These are phyloP conservation scores for Doryteuthis pealeii DNA, from an alignment of 1,140 invertebrate species.

Conservation along the genomic window DNA sequence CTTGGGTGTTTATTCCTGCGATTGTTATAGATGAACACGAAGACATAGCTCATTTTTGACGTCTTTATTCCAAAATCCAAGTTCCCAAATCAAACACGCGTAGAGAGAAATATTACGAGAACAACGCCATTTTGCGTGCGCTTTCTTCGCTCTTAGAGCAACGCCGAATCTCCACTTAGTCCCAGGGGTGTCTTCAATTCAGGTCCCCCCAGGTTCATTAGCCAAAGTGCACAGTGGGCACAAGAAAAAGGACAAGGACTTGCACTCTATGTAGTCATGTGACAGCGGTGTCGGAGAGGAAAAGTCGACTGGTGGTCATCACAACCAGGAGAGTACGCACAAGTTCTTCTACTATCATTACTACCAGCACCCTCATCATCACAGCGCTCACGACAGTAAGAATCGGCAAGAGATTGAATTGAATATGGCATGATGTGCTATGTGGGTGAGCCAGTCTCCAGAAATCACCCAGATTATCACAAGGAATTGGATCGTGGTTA, in stretches of 20 bases:
- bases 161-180: too few species aligned
- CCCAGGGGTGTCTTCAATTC: conserved; percentile 18
- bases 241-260: conserved; percentile 39
- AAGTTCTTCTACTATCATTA: conserved; percentile 43
- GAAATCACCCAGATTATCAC: conserved; percentile 19
- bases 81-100: too few species aligned
- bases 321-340: conserved; percentile 8
- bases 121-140: too few species aligned
- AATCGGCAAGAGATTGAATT: conserved; percentile 40
- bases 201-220: conserved; percentile 21
- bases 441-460: conserved; percentile 13
- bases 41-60: too few species aligned
- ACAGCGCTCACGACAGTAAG: conserved; percentile 34
- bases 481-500: conserved; percentile 25
- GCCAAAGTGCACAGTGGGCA: conserved; percentile 30
- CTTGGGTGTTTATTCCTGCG: too few species aligned
- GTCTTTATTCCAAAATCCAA: too few species aligned
- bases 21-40: too few species aligned
- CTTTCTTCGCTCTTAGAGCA: too few species aligned
- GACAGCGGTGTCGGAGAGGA: conserved; percentile 54
- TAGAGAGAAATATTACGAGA: too few species aligned
- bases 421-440: conserved; percentile 33
- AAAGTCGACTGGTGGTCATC: conserved; percentile 27
- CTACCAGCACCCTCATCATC: conserved; percentile 57
- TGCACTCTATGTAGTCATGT: conserved; percentile 39